A percentile compares a stretch with the other conserved stretches of the same genome.
Conservation (phyloP, 2,888 invertebrate genomes). For the Eilema sororculum region DNA sequence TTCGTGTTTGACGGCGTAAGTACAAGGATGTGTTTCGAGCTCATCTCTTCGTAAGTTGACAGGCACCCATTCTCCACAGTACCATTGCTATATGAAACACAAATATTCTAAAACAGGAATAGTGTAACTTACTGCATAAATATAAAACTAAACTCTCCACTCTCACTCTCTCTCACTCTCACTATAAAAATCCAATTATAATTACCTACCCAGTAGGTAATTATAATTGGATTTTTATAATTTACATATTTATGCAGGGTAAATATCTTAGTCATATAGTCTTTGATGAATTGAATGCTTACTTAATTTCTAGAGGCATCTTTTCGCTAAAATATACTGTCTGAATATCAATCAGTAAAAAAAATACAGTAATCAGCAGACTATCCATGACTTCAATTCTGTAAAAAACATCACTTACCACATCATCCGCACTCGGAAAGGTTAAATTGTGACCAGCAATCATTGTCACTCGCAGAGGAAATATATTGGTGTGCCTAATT, state of each 20-base stretch:
- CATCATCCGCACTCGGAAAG: neutral
- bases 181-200: no score
- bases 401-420: conserved; percentile 10
- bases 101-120: conserved; percentile 44
- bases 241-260: no score
- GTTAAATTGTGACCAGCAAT: conserved; percentile 37
- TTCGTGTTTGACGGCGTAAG: neutral
- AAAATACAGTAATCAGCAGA: neutral
- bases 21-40: conserved; percentile 16
- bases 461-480: conserved; percentile 71
- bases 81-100: conserved; percentile 44
- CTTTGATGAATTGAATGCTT: no score
- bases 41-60: neutral
- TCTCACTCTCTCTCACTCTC: no score
- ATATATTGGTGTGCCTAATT: conserved; percentile 49
- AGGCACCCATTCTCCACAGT: conserved; percentile 42
- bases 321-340: no score
- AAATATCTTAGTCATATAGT: no score
- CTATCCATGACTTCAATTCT: neutral
- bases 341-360: neutral
- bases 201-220: no score
- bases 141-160: no score
- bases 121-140: neutral
- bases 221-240: no score
- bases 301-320: no score